These are phyloP conservation scores for Chrosomus eos DNA, from an alignment of 2,797 vertebrate genomes.

Conservation along the genomic window DNA sequence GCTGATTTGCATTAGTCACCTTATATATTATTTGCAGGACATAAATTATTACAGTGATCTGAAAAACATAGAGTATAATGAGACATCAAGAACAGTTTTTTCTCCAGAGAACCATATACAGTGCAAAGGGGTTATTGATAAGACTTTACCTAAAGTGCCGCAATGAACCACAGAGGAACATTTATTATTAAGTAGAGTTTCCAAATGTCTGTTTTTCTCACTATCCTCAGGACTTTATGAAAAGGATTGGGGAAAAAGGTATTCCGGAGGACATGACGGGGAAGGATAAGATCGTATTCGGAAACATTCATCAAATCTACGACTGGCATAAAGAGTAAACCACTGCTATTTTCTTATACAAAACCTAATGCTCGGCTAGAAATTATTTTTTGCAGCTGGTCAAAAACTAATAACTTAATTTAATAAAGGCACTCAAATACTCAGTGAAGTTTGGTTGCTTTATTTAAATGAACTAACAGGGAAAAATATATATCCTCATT, in stretches of 20 bases:
- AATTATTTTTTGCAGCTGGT: not conserved
- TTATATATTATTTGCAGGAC: not conserved
- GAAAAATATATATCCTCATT: not conserved
- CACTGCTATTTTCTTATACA: not conserved
- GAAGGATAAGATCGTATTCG: slow-evolving; percentile 97
- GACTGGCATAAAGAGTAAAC: slow-evolving; percentile 98
- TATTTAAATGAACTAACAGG: not conserved
- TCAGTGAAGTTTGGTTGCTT: not conserved
- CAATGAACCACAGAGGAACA: not conserved
- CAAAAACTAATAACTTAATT: not conserved
- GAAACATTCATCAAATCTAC: slow-evolving; percentile 98
- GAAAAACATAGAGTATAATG: not conserved
- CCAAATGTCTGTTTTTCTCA: slow-evolving; percentile 29
- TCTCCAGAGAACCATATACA: not conserved
- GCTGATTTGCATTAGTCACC: slow-evolving; percentile 7
- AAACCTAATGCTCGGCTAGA: not conserved
- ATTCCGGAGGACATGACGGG: slow-evolving; percentile 96
- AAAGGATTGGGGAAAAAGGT: slow-evolving; percentile 89
- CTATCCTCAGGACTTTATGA: slow-evolving; percentile 90
- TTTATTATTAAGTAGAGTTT: not conserved
- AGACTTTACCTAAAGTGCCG: not conserved
- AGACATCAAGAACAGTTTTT: not conserved
- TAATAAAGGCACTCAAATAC: not conserved
- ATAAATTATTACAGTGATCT: not conserved
- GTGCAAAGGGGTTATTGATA: not conserved